A percentile compares a stretch with the other conserved stretches of the same genome.
These are phyloP conservation scores for Sinocyclocheilus anophthalmus DNA, from an alignment of 2,113 vertebrate genomes.

Conservation along the genomic window DNA sequence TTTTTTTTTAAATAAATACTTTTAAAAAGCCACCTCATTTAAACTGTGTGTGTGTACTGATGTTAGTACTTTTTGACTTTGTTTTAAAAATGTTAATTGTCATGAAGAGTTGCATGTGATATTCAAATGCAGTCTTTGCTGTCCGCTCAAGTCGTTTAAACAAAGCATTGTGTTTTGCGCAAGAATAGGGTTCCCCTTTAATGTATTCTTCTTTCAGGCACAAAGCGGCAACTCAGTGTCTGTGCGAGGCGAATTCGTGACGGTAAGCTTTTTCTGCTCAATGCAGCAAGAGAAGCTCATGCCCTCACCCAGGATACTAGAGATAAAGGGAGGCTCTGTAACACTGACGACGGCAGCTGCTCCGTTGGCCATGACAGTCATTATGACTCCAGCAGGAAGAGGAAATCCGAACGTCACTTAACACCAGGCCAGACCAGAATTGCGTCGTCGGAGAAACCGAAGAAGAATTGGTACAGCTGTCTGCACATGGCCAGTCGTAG, in stretches of 20 bases:
- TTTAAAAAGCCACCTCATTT: too few species aligned
- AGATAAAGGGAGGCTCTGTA: background rate
- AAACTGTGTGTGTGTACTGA: too few species aligned
- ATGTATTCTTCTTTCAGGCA: background rate
- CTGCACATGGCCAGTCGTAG: background rate
- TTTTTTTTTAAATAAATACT: too few species aligned
- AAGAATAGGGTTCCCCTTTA: background rate
- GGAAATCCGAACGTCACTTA: background rate
- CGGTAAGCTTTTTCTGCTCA: background rate
- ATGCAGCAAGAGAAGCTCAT: background rate
- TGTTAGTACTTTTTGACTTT: too few species aligned
- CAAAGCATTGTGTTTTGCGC: background rate
- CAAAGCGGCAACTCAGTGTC: background rate
- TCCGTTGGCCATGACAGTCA: slow-evolving; percentile 29
- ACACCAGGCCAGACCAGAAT: background rate
- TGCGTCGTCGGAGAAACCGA: background rate
- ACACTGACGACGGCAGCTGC: background rate
- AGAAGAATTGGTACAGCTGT: slow-evolving; percentile 26
- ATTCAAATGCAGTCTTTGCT: background rate
- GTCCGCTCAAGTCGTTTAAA: background rate
- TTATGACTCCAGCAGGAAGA: slow-evolving; percentile 24
- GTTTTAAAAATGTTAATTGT: background rate
- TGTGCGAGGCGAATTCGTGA: background rate
- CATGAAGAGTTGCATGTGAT: background rate
- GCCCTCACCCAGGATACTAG: slow-evolving; percentile 10